A percentile compares a stretch with the other conserved stretches of the same genome.
phyloP scores from a whole-genome alignment of 2,113 vertebrate species.

The Indicator maculatus region DNA sequence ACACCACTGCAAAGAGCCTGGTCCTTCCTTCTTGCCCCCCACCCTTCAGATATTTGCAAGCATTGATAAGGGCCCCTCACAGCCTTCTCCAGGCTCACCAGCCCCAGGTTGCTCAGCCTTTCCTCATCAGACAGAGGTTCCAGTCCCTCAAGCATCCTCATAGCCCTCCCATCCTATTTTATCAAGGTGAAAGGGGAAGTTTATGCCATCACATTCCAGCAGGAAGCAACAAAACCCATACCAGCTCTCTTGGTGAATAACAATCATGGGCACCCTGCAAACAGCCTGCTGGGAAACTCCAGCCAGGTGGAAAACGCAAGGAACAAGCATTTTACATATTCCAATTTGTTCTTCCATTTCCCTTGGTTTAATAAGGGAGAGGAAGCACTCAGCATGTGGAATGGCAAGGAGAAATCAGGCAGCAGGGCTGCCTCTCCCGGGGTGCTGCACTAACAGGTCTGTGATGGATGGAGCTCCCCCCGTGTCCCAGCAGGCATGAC shows the following conservation, averaged over 20 bases:
- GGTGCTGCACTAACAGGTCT: background rate
- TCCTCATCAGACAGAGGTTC: no score
- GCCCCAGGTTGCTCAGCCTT: no score
- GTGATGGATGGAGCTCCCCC: background rate
- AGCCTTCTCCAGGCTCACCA: no score
- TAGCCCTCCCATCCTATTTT: background rate
- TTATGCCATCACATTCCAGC: accelerated
- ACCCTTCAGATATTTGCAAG: no score
- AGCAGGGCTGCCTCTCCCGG: background rate
- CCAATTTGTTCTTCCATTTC: slow-evolving; percentile 1
- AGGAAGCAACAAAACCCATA: background rate
- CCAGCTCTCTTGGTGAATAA: background rate
- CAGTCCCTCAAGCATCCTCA: no score
- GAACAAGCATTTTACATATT: background rate
- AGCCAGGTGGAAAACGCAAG: background rate
- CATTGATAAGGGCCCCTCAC: no score
- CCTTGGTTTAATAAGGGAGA: background rate
- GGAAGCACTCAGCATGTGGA: background rate
- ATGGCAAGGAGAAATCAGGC: background rate
- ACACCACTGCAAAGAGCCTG: no score
- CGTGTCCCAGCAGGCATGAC: background rate
- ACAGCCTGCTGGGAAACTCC: background rate
- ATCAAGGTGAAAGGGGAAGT: background rate
- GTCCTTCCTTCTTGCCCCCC: no score
- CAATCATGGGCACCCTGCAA: background rate